Conservation (phyloP, 1,140 invertebrate species). For the Elysia chlorotica region DNA sequence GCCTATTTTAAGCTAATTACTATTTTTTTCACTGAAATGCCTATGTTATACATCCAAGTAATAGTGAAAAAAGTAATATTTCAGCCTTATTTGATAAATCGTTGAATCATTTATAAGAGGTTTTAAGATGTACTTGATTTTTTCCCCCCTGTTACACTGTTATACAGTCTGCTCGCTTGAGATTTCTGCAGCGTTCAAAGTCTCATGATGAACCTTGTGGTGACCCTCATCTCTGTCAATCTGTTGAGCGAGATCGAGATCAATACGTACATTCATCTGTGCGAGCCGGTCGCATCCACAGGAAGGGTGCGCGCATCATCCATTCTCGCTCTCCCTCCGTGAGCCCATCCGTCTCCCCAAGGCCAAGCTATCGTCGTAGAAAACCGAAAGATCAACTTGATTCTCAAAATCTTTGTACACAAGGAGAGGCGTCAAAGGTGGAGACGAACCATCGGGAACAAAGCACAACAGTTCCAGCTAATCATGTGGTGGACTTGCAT, state of each 20-base stretch:
- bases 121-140: not conserved
- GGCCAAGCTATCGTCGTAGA: conserved; percentile 15
- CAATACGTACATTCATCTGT: not conserved
- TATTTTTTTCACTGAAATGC: too few relatives aligned
- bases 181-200: conserved; percentile 57
- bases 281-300: conserved; percentile 21
- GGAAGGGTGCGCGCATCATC: conserved; percentile 32
- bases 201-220: conserved; percentile 57
- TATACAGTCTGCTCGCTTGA: conserved; percentile 39
- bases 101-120: too few relatives aligned
- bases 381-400: not conserved
- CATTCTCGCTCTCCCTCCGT: conserved; percentile 42
- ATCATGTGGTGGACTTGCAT: not conserved
- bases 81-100: too few relatives aligned
- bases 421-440: too few relatives aligned
- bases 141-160: conserved; percentile 11
- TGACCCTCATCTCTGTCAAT: too few relatives aligned
- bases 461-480: not conserved
- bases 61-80: too few relatives aligned
- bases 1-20: too few relatives aligned
- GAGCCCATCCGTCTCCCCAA: conserved; percentile 34
- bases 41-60: too few relatives aligned
- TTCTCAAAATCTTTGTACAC: not conserved
- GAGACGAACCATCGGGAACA: too few relatives aligned
- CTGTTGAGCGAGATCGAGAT: conserved; percentile 42